phyloP scores from a whole-genome alignment of 2,113 vertebrate species.

The Pelvicachromis taeniatus region DNA sequence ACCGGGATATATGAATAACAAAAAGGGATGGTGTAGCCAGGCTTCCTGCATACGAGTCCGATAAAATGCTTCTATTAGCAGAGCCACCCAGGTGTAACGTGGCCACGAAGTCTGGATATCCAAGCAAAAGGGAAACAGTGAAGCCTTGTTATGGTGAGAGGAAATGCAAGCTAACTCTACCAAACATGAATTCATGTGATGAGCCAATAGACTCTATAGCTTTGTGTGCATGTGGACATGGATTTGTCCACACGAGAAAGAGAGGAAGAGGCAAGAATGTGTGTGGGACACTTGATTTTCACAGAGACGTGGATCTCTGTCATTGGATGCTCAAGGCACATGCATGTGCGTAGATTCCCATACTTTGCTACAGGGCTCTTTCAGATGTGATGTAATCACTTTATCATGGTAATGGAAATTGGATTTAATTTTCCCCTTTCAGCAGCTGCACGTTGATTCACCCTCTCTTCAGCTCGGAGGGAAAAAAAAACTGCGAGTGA shows the following conservation, averaged over 20 bases:
- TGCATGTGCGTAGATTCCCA: conserved; percentile 35
- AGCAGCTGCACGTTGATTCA: conserved; percentile 27
- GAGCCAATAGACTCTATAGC: conserved; percentile 52
- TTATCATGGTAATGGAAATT: conserved; percentile 59
- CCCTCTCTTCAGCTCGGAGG: conserved; percentile 29
- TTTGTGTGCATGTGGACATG: conserved; percentile 34
- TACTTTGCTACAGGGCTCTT: conserved; percentile 34
- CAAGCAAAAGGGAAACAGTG: conserved; percentile 29
- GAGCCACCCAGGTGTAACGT: conserved; percentile 72
- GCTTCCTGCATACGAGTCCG: conserved; percentile 42
- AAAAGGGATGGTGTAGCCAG: conserved; percentile 29
- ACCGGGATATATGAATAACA: conserved; percentile 57
- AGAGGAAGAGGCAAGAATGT: conserved; percentile 1
- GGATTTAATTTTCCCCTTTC: conserved; percentile 58
- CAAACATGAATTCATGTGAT: conserved; percentile 54
- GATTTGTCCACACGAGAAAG: not conserved
- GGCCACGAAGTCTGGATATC: conserved; percentile 49
- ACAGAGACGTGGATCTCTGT: conserved; percentile 10
- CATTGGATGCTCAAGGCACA: conserved; percentile 25
- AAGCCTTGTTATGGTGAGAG: conserved; percentile 45
- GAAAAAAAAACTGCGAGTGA: conserved; percentile 42
- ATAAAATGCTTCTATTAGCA: conserved; percentile 74
- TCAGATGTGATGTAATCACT: conserved; percentile 59
- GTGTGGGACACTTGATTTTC: conserved; percentile 18
- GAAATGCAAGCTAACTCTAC: conserved; percentile 54